Percentiles rank a stretch among this genome's conserved stretches.
phyloP scores from a whole-genome alignment of 2,797 vertebrate genomes.

The Rhinatrema bivittatum region DNA sequence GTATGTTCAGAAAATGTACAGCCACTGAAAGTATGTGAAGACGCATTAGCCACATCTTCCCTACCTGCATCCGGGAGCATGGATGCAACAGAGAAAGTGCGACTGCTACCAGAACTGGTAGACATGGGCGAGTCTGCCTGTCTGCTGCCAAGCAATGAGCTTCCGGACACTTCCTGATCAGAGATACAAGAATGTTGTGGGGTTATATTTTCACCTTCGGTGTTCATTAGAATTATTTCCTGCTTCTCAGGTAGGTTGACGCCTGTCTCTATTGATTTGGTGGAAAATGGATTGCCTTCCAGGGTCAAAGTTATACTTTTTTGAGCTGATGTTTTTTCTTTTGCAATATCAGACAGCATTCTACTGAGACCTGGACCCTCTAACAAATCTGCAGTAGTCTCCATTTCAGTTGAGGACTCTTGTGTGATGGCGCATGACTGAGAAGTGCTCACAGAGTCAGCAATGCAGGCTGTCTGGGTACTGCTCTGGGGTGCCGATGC shows the following conservation, averaged over 20 bases:
- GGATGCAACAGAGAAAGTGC: constrained; percentile 91
- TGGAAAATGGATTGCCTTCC: constrained; percentile 36
- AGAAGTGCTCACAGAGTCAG: constrained; percentile 24
- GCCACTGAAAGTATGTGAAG: constrained; percentile 67
- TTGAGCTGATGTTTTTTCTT: constrained; percentile 39
- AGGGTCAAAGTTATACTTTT: constrained; percentile 33
- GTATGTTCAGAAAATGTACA: constrained; percentile 87
- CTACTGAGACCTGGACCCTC: constrained; percentile 53
- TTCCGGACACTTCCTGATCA: constrained; percentile 67
- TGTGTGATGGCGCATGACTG: constrained; percentile 36
- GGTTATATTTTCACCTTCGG: constrained; percentile 41
- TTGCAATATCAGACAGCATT: constrained; percentile 54
- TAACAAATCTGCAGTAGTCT: constrained; percentile 37
- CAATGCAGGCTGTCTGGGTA: constrained; percentile 11
- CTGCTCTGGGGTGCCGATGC: constrained; percentile 23
- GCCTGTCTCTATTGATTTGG: constrained; percentile 39
- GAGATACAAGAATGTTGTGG: constrained; percentile 71
- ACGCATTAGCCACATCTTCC: constrained; percentile 62
- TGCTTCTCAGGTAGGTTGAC: constrained; percentile 46
- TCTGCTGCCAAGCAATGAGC: constrained; percentile 57
- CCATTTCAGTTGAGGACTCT: constrained; percentile 31
- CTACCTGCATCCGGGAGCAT: constrained; percentile 78
- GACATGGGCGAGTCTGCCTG: constrained; percentile 86
- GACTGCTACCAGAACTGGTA: constrained; percentile 69
- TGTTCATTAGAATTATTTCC: constrained; percentile 43